A percentile compares a stretch with the other conserved stretches of the same genome.
Conservation (phyloP, 2,888 invertebrate genomes). For the Calephelis perditalis region DNA sequence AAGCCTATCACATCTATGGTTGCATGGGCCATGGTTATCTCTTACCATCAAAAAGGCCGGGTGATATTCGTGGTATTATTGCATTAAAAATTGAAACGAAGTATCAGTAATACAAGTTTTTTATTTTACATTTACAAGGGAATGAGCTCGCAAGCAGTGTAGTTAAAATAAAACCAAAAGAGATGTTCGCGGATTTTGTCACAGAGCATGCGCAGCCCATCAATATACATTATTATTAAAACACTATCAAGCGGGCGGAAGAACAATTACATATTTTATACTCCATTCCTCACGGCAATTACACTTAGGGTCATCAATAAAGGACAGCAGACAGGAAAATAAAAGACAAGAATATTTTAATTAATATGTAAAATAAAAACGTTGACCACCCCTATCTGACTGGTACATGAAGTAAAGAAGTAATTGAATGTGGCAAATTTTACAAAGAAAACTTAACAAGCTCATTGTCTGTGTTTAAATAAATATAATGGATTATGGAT, state of each 20-base stretch:
- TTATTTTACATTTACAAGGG: no score
- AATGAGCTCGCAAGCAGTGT: neutral
- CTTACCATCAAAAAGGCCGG: no score
- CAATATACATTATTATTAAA: slow-evolving; percentile 7
- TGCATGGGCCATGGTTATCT: no score
- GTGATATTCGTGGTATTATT: no score
- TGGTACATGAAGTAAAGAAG: neutral
- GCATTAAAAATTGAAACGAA: no score
- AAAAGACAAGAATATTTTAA: slow-evolving; percentile 13
- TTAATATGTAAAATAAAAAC: slow-evolving; percentile 15
- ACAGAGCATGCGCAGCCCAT: neutral
- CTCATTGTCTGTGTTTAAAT: no score
- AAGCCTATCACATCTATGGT: no score
- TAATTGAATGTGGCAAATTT: neutral
- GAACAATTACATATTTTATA: slow-evolving; percentile 9
- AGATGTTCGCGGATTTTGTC: neutral
- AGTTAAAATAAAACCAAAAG: neutral
- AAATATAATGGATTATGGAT: no score
- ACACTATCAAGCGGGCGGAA: slow-evolving; percentile 5
- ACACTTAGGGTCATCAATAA: slow-evolving; percentile 10
- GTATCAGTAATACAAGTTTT: no score
- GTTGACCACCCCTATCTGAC: slow-evolving; percentile 7
- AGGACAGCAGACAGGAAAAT: slow-evolving; percentile 7
- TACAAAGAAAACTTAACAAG: no score
- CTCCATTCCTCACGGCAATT: slow-evolving; percentile 10